These are phyloP conservation scores for Drosophila gaucha DNA, from an alignment of 2,888 invertebrate species.

Conservation along the genomic window DNA sequence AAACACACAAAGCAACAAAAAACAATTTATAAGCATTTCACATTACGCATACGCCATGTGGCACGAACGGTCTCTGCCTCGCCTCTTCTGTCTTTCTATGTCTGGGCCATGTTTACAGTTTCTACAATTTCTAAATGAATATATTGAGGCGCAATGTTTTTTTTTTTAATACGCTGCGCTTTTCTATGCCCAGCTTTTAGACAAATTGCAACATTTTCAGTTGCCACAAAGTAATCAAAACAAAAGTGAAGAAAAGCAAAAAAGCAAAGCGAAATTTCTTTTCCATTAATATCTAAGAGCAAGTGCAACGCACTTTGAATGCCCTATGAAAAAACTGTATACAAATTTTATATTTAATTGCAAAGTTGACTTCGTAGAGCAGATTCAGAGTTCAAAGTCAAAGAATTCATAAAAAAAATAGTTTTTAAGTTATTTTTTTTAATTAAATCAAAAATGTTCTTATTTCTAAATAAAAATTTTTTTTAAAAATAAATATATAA, in stretches of 20 bases:
- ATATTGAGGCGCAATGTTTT: constrained; percentile 61
- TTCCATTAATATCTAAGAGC: neutral
- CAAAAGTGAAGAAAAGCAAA: constrained; percentile 20
- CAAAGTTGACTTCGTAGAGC: neutral
- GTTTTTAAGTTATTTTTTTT: neutral
- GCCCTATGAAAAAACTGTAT: neutral
- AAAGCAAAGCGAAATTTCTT: neutral
- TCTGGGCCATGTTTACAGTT: constrained; percentile 70
- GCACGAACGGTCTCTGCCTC: constrained; percentile 28
- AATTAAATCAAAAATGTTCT: neutral
- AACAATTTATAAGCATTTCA: constrained; percentile 52
- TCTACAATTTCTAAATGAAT: constrained; percentile 62
- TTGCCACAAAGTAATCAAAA: constrained; percentile 41
- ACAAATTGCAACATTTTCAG: constrained; percentile 67
- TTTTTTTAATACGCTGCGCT: constrained; percentile 62
- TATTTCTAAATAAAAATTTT: no score
- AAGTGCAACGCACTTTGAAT: constrained; percentile 12
- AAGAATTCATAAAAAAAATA: neutral
- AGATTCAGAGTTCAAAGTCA: neutral
- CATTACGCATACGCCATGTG: constrained; percentile 74
- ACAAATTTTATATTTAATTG: neutral
- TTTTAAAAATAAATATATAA: no score
- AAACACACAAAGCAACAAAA: constrained; percentile 13
- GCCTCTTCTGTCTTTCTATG: constrained; percentile 11
- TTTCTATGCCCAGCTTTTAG: constrained; percentile 71